Conservation (phyloP, 2,888 invertebrate species). For the Ochlodes sylvanus region DNA sequence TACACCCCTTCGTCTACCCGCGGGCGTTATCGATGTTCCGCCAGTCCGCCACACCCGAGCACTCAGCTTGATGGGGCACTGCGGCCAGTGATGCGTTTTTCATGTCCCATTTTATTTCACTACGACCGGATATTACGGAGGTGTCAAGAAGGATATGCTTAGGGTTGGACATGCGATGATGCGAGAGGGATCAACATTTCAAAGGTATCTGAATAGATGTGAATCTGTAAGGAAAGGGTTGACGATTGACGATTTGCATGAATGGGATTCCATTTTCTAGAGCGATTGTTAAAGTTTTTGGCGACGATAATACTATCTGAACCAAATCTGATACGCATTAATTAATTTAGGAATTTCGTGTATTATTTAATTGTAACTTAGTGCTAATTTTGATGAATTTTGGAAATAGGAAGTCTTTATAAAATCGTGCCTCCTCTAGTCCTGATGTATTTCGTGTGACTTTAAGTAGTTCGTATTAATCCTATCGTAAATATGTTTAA, state of each 20-base stretch:
- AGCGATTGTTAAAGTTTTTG: not conserved
- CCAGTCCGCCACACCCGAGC: conserved; percentile 38
- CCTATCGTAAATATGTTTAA: too few species aligned
- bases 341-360: too few species aligned
- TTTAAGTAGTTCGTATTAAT: too few species aligned
- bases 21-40: conserved; percentile 48
- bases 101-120: conserved; percentile 65
- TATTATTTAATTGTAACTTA: too few species aligned
- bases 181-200: not conserved
- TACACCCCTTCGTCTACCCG: conserved; percentile 39
- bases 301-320: too few species aligned
- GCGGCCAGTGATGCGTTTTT: conserved; percentile 72
- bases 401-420: too few species aligned
- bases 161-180: not conserved
- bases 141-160: conserved; percentile 8
- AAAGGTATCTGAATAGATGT: not conserved
- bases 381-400: too few species aligned
- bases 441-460: too few species aligned
- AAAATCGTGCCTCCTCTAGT: too few species aligned
- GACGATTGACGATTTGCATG: not conserved
- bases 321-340: too few species aligned
- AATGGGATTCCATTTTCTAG: not conserved
- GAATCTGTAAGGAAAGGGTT: not conserved
- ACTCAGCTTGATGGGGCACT: conserved; percentile 68
- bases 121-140: conserved; percentile 18